Base-by-base conservation (phyloP, 2,797 vertebrate genomes). In the Natrix natrix region DNA sequence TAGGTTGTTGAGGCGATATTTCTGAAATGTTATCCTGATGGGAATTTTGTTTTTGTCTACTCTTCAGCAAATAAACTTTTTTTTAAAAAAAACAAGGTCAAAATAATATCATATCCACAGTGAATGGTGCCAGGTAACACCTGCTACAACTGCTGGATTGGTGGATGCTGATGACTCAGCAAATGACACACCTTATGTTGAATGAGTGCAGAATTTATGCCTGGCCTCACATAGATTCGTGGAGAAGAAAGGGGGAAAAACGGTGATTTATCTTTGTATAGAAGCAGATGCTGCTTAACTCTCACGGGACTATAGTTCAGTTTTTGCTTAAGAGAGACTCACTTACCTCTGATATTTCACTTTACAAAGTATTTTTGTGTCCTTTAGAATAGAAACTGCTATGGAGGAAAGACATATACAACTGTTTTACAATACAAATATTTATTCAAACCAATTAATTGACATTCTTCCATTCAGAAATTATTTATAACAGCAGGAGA, bases 311-410 rank as follows among this genome's bases (percentile, higher is more conserved):
- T 93, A n/a, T 0, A 87, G 92, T 94, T 74, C 87, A 86, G 63
- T 94, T n/a, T 1, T 22, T 93, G 16, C 20, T 78, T 3, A 32
- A 95, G 89, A 37, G 87, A 93, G 8, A 26, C 0, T 0, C 52
- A 87, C 69, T 86, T 94, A 57, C 11, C 61, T 24, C 16, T 37
- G 93, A 83, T 94, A 92, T 60, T 90, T 87, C 5, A 0, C 0
- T 0, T 69, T 90, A 22, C 87, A 5, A 60, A 74, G 10, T 78
- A 86, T 92, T 95, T 86, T 92, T 91, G 89, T 59, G 4, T 0
- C 88, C 20, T 94, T 83, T 87, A 92, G 32, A 94, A 32, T 28
- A 92, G 43, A 11, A 43, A 37, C 24, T 2, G 2, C 17, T 37
- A 32, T 22, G 28, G 61, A 69, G 24, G n/a, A 88, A 88, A 59